Evolutionary conservation across 2,113 vertebrate genomes (phyloP), one percentile per base, ranked within the genome.

Genomic region (Aspidoscelis tigris): DNA sequence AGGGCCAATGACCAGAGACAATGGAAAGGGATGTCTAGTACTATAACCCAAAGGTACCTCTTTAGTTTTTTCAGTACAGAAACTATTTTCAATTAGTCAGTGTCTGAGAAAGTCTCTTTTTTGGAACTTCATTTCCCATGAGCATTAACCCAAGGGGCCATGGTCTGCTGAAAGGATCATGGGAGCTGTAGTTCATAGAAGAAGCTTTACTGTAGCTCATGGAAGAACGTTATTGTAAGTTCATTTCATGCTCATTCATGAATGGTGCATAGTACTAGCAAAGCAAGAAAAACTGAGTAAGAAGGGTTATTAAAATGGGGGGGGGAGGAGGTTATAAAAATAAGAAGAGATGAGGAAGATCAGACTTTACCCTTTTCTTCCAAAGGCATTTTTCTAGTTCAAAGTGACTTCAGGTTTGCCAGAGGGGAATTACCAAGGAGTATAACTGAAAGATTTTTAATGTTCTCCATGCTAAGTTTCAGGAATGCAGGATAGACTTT

Each of bases 401-500:
- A 94, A 94, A 94, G 87, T 81, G 80, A 90, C 89, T 94, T 94
- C 92, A 90, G 91, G 92, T 93, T 91, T 89, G 91, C 92, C 92
- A 91, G 90, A 90, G 91, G 91, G 89, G 68, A 94, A 94, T 91
- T 94, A 94, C 91, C 89, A 93, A 90, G 89, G 88, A 93, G 90
- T 93, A 93, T 94, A 94, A 94, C 93, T 94, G 93, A 91, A 94
- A 93, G 90, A 92, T 79, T 91, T 94, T 93, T 93, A 92, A 91
- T 90, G 86, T 89, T 91, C 89, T 90, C 82, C 74, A 89, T 91
- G 92, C 88, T 91, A 93, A 88, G 88, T 93, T 91, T 94, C 91
- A 91, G 86, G 89, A 91, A 93, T 85, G 11, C 0, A 2, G 73
- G 89, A 88, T 86, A 87, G 90, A 80, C 78, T 91, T 94, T 91